Conservation (phyloP, 2,113 vertebrate genomes). For the Chamaea fasciata region DNA sequence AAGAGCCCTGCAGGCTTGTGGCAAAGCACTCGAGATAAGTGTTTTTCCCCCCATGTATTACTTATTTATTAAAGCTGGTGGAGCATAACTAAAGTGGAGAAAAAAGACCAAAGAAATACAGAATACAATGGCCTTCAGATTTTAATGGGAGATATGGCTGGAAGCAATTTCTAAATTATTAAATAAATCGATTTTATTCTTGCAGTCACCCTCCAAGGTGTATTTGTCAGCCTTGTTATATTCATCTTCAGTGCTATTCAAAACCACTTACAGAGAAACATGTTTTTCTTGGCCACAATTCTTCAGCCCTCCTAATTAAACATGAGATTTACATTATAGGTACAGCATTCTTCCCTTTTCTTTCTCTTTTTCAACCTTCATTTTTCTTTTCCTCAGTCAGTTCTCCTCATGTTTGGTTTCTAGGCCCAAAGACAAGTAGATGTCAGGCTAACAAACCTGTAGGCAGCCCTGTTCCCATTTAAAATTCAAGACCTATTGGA, state of each 20-base stretch:
- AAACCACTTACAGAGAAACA: conserved; percentile 67
- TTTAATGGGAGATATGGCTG: conserved; percentile 80
- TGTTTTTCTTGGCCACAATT: conserved; percentile 39
- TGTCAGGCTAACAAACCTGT: not conserved
- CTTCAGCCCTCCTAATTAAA: conserved; percentile 66
- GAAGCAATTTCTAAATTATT: conserved; percentile 84
- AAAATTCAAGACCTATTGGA: conserved; percentile 30
- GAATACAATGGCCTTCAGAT: conserved; percentile 78
- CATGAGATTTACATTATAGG: conserved; percentile 31
- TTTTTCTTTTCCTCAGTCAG: not conserved
- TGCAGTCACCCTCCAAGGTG: conserved; percentile 69
- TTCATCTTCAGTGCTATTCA: conserved; percentile 62
- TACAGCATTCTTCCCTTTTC: conserved; percentile 14
- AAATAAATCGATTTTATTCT: conserved; percentile 78
- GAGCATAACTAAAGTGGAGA: conserved; percentile 78
- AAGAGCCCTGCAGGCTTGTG: conserved; percentile 63
- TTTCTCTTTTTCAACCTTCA: not conserved
- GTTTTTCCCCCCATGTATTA: conserved; percentile 66
- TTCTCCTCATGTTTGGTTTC: not conserved
- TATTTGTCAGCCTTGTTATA: conserved; percentile 75
- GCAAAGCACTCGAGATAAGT: conserved; percentile 72
- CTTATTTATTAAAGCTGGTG: conserved; percentile 82
- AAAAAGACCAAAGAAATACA: conserved; percentile 70
- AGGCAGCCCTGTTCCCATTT: conserved; percentile 14
- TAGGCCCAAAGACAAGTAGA: not conserved